Base-by-base conservation (phyloP, 2,113 vertebrate species). In the Ameiurus melas region DNA sequence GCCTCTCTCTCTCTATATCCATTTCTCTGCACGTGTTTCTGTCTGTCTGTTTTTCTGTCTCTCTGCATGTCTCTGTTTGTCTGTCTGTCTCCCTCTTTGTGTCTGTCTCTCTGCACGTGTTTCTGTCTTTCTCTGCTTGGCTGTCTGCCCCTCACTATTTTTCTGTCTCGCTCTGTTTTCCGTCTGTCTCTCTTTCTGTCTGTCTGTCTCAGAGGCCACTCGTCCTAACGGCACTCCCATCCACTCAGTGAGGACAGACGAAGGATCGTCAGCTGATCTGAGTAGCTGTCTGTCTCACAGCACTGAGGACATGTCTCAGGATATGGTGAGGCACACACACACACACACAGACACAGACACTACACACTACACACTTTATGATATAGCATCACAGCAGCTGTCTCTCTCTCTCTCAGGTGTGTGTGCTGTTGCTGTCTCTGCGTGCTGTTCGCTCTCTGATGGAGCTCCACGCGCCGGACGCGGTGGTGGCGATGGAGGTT, bases 271-370 rank as follows among this genome's bases (percentile, higher is more conserved):
- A 36, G 96, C 96, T 16, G 97, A 97, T 73, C 94, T 96, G 85
- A 97, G 95, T 93, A 99, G 97, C 93, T 97, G 96, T 0, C 92
- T 95, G 13, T 98, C 97, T 17, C 97, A 95, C 88, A 97, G 97
- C 47, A 95, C 85, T 0, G 97, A 97, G 83, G 96, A 97, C 62
- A 88, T 96, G 8, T 92, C 88, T 53, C 92, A 96, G 80, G 96
- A 97, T 85, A 94, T 86, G 95, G 98, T 99, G 89, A 93, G 96
- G 12, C 2, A 22, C 8, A 47, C n/a, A 78, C 64, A 36, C 13
- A 43, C n/a, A 51, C 73, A 39, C n/a, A n/a, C n/a, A 93, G 96
- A 16, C 2, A 22, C 8, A 47, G 22, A 78, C 64, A 36, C 13
- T n/a, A 43, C n/a, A 51, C 73, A 43, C 30, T 36, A 20, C 1